Percentiles rank a stretch among this genome's conserved stretches.
Evolutionary conservation across 1,140 invertebrate species (phyloP).

Genomic region (Drosophila guanche): DNA sequence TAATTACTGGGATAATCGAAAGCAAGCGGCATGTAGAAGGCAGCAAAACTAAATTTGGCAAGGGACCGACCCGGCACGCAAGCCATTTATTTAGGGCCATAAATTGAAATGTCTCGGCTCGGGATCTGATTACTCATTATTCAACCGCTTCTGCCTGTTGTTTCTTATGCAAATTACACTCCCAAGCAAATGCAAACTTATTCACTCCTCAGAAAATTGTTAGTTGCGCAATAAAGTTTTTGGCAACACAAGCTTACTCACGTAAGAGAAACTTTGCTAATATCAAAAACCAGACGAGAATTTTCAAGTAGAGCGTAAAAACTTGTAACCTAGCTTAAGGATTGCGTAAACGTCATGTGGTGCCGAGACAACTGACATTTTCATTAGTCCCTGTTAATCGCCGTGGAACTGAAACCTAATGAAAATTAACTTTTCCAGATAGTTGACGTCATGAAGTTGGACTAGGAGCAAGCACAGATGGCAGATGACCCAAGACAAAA

Average conservation of each 20-base stretch:
- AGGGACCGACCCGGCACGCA: conserved; percentile 50
- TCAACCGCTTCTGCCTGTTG: conserved; percentile 39
- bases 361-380: conserved; percentile 44
- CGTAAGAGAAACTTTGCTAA: conserved; percentile 41
- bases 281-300: conserved; percentile 43
- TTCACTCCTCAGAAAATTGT: conserved; percentile 35
- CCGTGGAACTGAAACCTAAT: conserved; percentile 50
- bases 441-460: conserved; percentile 34
- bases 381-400: conserved; percentile 52
- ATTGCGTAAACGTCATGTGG: conserved; percentile 68
- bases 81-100: conserved; percentile 61
- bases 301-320: conserved; percentile 36
- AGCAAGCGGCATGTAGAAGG: conserved; percentile 16
- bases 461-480: conserved; percentile 4
- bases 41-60: conserved; percentile 60
- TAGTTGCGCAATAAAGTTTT: conserved; percentile 56
- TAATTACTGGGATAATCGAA: conserved; percentile 71
- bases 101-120: conserved; percentile 60
- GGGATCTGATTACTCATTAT: conserved; percentile 39
- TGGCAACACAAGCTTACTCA: conserved; percentile 5
- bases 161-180: conserved; percentile 43
- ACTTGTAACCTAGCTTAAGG: conserved; percentile 4
- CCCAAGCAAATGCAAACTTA: neutral
- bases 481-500: conserved; percentile 3
- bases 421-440: conserved; percentile 3